Conservation (phyloP, 2,888 invertebrate species). For the Ecdyonurus torrentis region DNA sequence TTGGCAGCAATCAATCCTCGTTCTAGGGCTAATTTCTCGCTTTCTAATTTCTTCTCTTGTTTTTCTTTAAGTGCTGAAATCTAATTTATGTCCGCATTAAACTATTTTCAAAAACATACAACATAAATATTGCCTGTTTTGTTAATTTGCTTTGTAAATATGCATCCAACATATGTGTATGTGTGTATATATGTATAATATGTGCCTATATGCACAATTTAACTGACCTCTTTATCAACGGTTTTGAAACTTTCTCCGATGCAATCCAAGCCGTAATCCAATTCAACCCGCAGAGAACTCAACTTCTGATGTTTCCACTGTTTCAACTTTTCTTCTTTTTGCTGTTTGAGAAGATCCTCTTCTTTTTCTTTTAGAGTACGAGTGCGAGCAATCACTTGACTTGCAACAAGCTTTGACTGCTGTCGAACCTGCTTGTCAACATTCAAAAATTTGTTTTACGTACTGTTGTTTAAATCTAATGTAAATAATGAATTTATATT, state of each 20-base stretch:
- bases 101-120: no score
- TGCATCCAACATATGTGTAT: no score
- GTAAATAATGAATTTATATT: background rate
- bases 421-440: background rate
- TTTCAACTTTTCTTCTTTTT: background rate
- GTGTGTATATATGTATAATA: no score
- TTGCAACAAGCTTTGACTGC: background rate
- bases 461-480: background rate
- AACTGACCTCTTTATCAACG: background rate
- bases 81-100: no score
- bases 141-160: no score
- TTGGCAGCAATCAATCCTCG: background rate
- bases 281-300: background rate
- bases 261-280: background rate
- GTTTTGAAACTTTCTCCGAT: background rate
- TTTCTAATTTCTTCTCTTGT: background rate
- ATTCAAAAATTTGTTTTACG: background rate
- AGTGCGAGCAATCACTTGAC: background rate
- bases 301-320: background rate
- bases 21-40: background rate
- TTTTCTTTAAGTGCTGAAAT: background rate
- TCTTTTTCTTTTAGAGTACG: background rate
- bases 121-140: no score
- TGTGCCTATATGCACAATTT: no score
- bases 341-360: background rate